Evolutionary conservation across 2,113 vertebrate species (phyloP).

Genomic region (Eulemur macaco): DNA sequence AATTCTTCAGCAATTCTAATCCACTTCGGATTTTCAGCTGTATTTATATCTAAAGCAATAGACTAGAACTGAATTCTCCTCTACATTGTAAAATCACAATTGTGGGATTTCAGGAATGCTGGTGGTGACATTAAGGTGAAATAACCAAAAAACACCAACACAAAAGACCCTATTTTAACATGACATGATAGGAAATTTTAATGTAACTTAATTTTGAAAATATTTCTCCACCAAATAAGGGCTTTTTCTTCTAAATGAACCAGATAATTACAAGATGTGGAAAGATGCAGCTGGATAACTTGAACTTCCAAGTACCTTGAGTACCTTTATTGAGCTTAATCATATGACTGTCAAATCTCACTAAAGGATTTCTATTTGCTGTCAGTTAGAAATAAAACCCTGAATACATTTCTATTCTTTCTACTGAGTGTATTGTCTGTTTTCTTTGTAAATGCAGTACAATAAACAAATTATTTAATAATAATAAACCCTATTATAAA

Average conservation of each 20-base stretch:
- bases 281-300: constrained; percentile 64
- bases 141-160: background rate
- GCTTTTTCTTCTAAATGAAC: constrained; percentile 15
- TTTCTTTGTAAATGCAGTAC: constrained; percentile 82
- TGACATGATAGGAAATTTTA: constrained; percentile 47
- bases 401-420: constrained; percentile 89
- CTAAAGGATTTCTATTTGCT: constrained; percentile 85
- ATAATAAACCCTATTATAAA: background rate
- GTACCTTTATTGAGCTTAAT: constrained; percentile 61
- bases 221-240: constrained; percentile 58
- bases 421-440: constrained; percentile 86
- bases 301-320: background rate
- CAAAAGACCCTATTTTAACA: constrained; percentile 13
- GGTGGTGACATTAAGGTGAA: constrained; percentile 16
- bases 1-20: constrained; percentile 50
- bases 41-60: constrained; percentile 68
- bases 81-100: constrained; percentile 46
- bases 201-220: constrained; percentile 1
- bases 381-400: constrained; percentile 80
- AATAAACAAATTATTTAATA: constrained; percentile 87
- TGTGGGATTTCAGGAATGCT: constrained; percentile 65
- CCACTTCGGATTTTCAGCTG: constrained; percentile 62
- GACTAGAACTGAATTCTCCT: constrained; percentile 45
- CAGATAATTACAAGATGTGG: constrained; percentile 26
- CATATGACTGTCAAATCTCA: constrained; percentile 75